These are phyloP conservation scores for Xanthia togata DNA, from an alignment of 2,888 invertebrate species.

Conservation along the genomic window DNA sequence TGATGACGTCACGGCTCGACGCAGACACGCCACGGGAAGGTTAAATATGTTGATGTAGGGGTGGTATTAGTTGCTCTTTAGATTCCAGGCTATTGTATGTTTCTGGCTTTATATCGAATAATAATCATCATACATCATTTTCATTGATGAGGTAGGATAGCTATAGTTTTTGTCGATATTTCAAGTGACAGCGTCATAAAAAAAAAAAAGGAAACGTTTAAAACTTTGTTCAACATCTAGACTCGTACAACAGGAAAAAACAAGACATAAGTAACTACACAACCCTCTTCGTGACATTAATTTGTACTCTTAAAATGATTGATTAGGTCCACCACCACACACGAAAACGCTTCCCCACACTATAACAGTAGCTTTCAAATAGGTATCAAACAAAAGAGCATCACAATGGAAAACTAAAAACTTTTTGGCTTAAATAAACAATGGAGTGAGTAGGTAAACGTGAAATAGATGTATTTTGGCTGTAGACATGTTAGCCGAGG, in stretches of 20 bases:
- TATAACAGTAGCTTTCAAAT: slow-evolving; percentile 76
- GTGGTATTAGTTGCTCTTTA: background rate
- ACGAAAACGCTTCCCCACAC: slow-evolving; percentile 72
- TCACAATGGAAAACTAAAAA: slow-evolving; percentile 85
- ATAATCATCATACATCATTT: background rate
- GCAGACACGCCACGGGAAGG: slow-evolving; percentile 45
- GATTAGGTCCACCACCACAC: slow-evolving; percentile 28
- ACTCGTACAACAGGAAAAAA: background rate
- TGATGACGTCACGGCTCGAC: slow-evolving; percentile 83
- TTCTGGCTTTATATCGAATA: background rate
- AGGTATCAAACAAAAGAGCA: slow-evolving; percentile 86
- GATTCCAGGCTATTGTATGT: background rate
- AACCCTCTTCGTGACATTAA: background rate
- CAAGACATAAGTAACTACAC: background rate
- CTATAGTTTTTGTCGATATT: no score
- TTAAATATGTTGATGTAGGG: slow-evolving; percentile 31
- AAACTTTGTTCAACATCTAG: background rate
- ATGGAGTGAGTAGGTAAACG: slow-evolving; percentile 85
- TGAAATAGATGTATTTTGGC: slow-evolving; percentile 84
- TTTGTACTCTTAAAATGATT: slow-evolving; percentile 18
- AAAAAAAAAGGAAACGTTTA: no score
- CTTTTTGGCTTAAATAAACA: slow-evolving; percentile 86
- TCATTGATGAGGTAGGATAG: background rate
- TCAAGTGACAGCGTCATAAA: background rate
- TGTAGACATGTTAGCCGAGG: slow-evolving; percentile 72